Conservation (phyloP, 2,888 invertebrate species). For the Stratiomys singularior region DNA sequence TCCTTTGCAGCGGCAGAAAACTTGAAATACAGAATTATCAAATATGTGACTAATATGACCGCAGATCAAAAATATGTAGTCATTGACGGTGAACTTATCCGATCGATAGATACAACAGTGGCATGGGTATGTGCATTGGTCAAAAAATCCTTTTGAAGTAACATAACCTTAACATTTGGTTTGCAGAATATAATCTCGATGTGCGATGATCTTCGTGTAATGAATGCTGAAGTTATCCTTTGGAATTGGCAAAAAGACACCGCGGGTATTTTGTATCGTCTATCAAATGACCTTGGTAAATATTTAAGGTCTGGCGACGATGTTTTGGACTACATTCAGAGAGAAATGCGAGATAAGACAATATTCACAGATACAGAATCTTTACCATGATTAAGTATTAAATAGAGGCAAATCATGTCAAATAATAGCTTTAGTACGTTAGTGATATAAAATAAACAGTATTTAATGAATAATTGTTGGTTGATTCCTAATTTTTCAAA, state of each 20-base stretch:
- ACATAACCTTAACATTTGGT: neutral
- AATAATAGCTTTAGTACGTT: too few species aligned
- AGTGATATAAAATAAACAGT: too few species aligned
- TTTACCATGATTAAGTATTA: slow-evolving; percentile 11
- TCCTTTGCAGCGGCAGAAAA: slow-evolving; percentile 85
- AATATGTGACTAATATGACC: slow-evolving; percentile 56
- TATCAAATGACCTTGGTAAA: neutral
- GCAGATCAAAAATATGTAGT: slow-evolving; percentile 69
- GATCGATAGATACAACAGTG: slow-evolving; percentile 71
- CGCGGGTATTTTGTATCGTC: slow-evolving; percentile 57
- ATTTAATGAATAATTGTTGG: too few species aligned
- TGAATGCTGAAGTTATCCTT: slow-evolving; percentile 67
- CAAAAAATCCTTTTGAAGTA: neutral
- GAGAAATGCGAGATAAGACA: slow-evolving; percentile 18
- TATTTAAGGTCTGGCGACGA: slow-evolving; percentile 18
- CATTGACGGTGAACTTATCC: slow-evolving; percentile 75
- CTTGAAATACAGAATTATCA: slow-evolving; percentile 74
- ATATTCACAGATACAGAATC: slow-evolving; percentile 18
- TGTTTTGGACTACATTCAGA: slow-evolving; percentile 16
- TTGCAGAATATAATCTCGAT: slow-evolving; percentile 69
- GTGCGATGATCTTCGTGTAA: slow-evolving; percentile 67
- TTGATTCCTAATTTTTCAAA: too few species aligned
- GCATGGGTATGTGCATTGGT: slow-evolving; percentile 67
- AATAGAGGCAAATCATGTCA: too few species aligned
- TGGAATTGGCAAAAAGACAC: slow-evolving; percentile 66